Conservation (phyloP, 2,797 vertebrate genomes). For the Molossus molossus region DNA sequence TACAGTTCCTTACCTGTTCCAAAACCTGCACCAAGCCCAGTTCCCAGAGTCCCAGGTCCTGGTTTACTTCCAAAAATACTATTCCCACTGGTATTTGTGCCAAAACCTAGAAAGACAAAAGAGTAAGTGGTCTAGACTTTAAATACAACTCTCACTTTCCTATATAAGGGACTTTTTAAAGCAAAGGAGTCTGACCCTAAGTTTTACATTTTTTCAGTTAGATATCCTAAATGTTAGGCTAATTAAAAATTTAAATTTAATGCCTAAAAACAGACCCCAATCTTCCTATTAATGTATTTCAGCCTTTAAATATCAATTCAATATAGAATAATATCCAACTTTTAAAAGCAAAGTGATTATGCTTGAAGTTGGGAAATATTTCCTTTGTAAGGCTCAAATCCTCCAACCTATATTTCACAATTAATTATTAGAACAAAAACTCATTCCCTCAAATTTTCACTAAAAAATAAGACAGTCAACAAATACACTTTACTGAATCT, state of each 20-base stretch:
- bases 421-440: slow-evolving; percentile 42
- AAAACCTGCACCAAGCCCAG: slow-evolving; percentile 94
- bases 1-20: slow-evolving; percentile 92
- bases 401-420: background rate
- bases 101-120: slow-evolving; percentile 93
- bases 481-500: slow-evolving; percentile 45
- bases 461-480: slow-evolving; percentile 1
- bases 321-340: slow-evolving; percentile 5
- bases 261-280: background rate
- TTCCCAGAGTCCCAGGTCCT: slow-evolving; percentile 93
- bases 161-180: slow-evolving; percentile 53
- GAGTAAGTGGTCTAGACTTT: background rate
- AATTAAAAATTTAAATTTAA: slow-evolving; percentile 21
- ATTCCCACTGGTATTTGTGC: slow-evolving; percentile 91
- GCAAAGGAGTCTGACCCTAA: slow-evolving; percentile 26
- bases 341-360: slow-evolving; percentile 69
- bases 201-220: slow-evolving; percentile 45
- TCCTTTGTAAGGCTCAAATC: background rate
- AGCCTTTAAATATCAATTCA: slow-evolving; percentile 18
- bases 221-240: slow-evolving; percentile 33
- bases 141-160: slow-evolving; percentile 38
- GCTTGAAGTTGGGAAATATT: slow-evolving; percentile 3
- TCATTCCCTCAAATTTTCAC: background rate
- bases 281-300: slow-evolving; percentile 46
- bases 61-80: slow-evolving; percentile 96